A percentile compares a stretch with the other conserved stretches of the same genome.
phyloP scores from a whole-genome alignment of 2,888 invertebrate species.

The Lasioglossum lativentre region DNA sequence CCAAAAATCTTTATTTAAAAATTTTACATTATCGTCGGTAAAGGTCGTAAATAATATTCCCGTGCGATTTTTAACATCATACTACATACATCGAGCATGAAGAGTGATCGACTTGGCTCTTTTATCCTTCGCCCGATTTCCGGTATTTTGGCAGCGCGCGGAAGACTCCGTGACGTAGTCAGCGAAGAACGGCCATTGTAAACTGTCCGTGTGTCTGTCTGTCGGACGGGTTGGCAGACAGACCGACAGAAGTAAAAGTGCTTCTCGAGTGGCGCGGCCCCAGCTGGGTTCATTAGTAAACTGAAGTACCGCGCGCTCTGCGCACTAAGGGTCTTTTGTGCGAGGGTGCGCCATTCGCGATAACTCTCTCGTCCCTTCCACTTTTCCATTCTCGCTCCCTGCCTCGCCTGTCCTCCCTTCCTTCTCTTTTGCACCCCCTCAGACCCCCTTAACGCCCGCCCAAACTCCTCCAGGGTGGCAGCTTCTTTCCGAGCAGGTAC shows the following conservation, averaged over 20 bases:
- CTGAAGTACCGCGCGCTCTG: slow-evolving; percentile 75
- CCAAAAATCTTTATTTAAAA: background rate
- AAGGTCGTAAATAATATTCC: background rate
- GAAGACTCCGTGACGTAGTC: slow-evolving; percentile 56
- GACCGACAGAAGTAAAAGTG: slow-evolving; percentile 81
- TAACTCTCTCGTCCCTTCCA: slow-evolving; percentile 66
- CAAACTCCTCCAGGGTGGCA: slow-evolving; percentile 24
- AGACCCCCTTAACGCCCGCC: background rate
- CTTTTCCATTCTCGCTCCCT: slow-evolving; percentile 48
- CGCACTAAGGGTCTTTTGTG: slow-evolving; percentile 76
- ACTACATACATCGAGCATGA: background rate
- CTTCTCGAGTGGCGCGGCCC: slow-evolving; percentile 77
- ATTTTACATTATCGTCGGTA: background rate
- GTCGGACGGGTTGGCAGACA: slow-evolving; percentile 67
- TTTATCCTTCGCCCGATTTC: background rate
- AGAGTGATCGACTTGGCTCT: background rate
- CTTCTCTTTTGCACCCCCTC: background rate
- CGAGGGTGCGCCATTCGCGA: slow-evolving; percentile 70
- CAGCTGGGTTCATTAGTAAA: slow-evolving; percentile 80
- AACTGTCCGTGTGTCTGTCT: slow-evolving; percentile 66
- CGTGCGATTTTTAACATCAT: background rate
- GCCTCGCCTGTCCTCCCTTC: background rate
- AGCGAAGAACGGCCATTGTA: slow-evolving; percentile 62
- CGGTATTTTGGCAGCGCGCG: background rate
- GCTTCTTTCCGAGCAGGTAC: slow-evolving; percentile 42